Evolutionary conservation across 2,113 vertebrate species (phyloP).

Genomic region (Girardinichthys multiradiatus): DNA sequence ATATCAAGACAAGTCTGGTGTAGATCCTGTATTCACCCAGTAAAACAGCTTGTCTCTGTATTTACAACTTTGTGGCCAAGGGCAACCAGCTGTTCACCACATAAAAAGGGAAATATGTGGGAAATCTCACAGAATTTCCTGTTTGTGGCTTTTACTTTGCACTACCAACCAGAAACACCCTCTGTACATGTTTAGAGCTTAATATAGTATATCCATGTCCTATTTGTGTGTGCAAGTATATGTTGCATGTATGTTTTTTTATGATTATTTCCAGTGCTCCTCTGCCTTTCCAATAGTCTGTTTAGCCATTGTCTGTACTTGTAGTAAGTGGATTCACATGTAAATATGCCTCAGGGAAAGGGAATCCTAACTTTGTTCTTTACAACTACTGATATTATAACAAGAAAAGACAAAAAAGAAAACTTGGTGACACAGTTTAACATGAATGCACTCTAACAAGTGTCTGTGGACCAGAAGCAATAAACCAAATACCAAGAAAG

Average conservation of each 20-base stretch:
- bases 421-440: background rate
- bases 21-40: slow-evolving; percentile 33
- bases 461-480: background rate
- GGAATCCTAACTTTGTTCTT: background rate
- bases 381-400: background rate
- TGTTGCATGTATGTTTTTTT: slow-evolving; percentile 44
- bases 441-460: background rate
- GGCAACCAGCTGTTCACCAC: slow-evolving; percentile 49
- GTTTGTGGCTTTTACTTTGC: slow-evolving; percentile 53
- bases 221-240: slow-evolving; percentile 5
- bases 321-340: slow-evolving; percentile 67
- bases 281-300: slow-evolving; percentile 61
- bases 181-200: slow-evolving; percentile 15
- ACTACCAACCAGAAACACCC: slow-evolving; percentile 34
- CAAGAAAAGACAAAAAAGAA: background rate
- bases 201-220: slow-evolving; percentile 8
- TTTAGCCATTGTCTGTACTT: slow-evolving; percentile 28
- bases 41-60: slow-evolving; percentile 41
- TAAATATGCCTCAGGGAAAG: slow-evolving; percentile 10
- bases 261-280: slow-evolving; percentile 56
- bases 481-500: background rate
- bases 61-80: slow-evolving; percentile 57
- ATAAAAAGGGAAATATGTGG: slow-evolving; percentile 54
- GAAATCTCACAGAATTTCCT: slow-evolving; percentile 68
- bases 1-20: slow-evolving; percentile 17